Conservation (phyloP, 2,888 invertebrate genomes). For the Folsomia manolachei region DNA sequence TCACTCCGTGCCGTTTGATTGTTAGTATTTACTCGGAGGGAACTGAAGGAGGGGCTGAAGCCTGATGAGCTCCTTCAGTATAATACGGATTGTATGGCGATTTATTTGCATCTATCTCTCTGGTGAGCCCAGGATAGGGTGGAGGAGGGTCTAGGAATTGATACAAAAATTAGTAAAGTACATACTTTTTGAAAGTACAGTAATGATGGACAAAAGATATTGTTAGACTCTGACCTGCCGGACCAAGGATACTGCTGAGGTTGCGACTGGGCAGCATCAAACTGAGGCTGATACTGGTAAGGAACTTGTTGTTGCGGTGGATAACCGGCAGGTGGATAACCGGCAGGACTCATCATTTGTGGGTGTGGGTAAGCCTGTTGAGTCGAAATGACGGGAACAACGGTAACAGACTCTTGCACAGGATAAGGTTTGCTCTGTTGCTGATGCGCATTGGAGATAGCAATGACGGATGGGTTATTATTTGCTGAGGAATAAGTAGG, state of each 20-base stretch:
- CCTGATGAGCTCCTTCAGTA: slow-evolving; percentile 11
- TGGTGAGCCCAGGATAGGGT: slow-evolving; percentile 32
- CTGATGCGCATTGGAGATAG: slow-evolving; percentile 31
- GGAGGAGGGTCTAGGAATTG: slow-evolving; percentile 36
- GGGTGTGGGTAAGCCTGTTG: slow-evolving; percentile 16
- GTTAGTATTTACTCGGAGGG: slow-evolving; percentile 9
- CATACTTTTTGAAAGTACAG: neutral
- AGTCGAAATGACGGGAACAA: slow-evolving; percentile 27
- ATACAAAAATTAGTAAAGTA: neutral
- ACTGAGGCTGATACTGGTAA: neutral
- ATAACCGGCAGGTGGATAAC: neutral
- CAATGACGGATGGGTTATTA: slow-evolving; percentile 21
- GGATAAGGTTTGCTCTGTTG: slow-evolving; percentile 37
- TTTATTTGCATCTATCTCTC: slow-evolving; percentile 29
- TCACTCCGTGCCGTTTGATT: neutral
- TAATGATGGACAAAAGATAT: neutral
- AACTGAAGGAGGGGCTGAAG: slow-evolving; percentile 30
- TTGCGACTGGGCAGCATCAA: neutral
- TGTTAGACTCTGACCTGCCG: too few species aligned
- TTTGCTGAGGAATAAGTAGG: slow-evolving; percentile 12
- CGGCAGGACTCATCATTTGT: slow-evolving; percentile 3
- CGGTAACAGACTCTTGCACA: slow-evolving; percentile 42
- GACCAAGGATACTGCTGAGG: neutral
- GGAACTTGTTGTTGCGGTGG: neutral
- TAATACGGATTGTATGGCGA: slow-evolving; percentile 40